These are phyloP conservation scores for Heteromyza rotundicornis DNA, from an alignment of 2,888 invertebrate species.

Conservation along the genomic window DNA sequence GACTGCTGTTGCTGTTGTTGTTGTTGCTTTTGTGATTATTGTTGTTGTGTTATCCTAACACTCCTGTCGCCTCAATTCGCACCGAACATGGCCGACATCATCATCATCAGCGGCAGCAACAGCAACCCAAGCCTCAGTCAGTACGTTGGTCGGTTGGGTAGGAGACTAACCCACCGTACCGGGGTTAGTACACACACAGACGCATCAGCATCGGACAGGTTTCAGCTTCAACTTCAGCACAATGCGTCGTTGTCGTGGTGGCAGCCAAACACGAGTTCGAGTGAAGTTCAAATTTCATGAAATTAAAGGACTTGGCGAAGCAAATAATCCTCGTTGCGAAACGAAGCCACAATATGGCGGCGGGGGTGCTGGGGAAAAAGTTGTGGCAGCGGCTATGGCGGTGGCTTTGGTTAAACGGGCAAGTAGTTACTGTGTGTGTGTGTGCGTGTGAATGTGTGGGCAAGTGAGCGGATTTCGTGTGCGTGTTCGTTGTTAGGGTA, in stretches of 20 bases:
- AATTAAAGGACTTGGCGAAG: background rate
- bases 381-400: background rate
- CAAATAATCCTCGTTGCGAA: background rate
- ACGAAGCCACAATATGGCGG: background rate
- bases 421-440: no score
- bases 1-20: no score
- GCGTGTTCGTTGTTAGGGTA: background rate
- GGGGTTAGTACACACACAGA: background rate
- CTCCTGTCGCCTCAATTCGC: background rate
- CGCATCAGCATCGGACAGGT: background rate
- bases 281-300: background rate
- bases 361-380: background rate
- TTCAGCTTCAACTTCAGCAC: background rate
- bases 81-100: background rate
- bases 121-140: no score
- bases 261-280: background rate
- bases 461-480: background rate
- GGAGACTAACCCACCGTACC: no score
- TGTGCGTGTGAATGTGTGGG: background rate
- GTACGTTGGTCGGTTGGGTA: no score
- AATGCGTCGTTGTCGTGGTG: no score
- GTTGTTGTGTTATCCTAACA: constrained; percentile 2
- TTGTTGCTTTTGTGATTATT: background rate
- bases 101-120: background rate
- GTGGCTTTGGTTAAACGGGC: no score